A percentile compares a stretch with the other conserved stretches of the same genome.
phyloP scores from a whole-genome alignment of 2,113 vertebrate species.

The Micronisus gabar region DNA sequence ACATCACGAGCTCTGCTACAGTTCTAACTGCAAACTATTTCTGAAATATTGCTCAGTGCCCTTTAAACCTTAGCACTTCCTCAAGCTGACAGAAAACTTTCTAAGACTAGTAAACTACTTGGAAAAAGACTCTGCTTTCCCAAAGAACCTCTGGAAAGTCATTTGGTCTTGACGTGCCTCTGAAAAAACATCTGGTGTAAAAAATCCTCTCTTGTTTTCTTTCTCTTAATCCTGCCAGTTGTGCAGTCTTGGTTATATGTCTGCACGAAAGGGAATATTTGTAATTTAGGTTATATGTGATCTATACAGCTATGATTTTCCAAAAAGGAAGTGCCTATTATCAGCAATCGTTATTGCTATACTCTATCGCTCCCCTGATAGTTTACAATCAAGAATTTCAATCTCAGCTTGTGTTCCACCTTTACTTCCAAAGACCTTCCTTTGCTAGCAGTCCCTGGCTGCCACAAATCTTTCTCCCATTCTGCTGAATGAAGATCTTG shows the following conservation, averaged over 20 bases:
- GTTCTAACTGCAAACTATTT: background rate
- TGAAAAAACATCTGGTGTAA: background rate
- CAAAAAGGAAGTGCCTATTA: background rate
- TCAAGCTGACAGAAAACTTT: background rate
- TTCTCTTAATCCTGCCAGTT: background rate
- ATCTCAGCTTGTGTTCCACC: background rate
- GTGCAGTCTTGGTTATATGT: background rate
- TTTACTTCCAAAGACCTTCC: background rate
- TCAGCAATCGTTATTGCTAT: background rate
- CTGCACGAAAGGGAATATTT: background rate
- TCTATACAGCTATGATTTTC: background rate
- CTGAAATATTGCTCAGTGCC: background rate
- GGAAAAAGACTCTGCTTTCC: background rate
- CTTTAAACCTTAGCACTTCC: background rate
- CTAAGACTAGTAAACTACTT: background rate
- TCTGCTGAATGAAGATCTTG: background rate
- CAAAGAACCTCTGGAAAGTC: background rate
- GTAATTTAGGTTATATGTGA: background rate
- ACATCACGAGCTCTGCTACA: background rate
- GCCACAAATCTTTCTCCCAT: background rate
- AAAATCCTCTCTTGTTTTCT: background rate
- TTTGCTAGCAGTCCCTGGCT: background rate
- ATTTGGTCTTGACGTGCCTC: background rate
- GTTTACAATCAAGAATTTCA: background rate
- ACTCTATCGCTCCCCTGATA: background rate